Evolutionary conservation across 2,888 invertebrate genomes (phyloP), one percentile per base, ranked within the genome.

Genomic region (Melinaea menophilus): DNA sequence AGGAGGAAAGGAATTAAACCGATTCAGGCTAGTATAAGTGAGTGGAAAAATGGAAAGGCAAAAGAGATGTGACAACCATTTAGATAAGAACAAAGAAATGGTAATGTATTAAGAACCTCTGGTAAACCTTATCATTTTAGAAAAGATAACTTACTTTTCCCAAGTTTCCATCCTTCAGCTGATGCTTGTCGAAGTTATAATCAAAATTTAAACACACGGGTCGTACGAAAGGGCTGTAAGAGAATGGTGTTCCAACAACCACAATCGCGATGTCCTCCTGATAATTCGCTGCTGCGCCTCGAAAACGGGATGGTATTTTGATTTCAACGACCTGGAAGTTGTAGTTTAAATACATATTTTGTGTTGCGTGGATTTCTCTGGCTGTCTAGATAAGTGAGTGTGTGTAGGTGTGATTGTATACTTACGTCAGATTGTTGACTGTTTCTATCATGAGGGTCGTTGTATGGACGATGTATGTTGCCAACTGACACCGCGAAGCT

Each of bases 181-280:
- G n/a, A 33, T n/a, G 41, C 9, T 59, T 5, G 12, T 60, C 56
- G 63, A 89, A 73, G 59, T 82, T 78, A 2, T 80, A 82, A 3
- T 76, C 76, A 33, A 82, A 82, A 69, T 90, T 85, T 7, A 92
- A 68, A 68, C 93, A 93, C 7, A 88, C 88, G 0, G 93, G 92
- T 13, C 82, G 75, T 2, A 93, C 85, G 66, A 78, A 78, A 0
- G 77, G 72, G 48, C 82, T 79, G 64, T 92, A 86, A 2, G 73
- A 69, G 9, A 91, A 86, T 0, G 86, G 70, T 0, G 73, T 74
- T 1, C 79, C 71, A 12, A 92, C 75, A 4, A 89, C 71, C 13
- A 93, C 64, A 2, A 93, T 68, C 0, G 92, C 92, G 35, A 93
- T 80, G 72, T 93, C 93, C 0, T 92, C 92, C 45, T 91, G 92